Evolutionary conservation across 2,888 invertebrate species (phyloP).

Genomic region (Orthosia incerta): DNA sequence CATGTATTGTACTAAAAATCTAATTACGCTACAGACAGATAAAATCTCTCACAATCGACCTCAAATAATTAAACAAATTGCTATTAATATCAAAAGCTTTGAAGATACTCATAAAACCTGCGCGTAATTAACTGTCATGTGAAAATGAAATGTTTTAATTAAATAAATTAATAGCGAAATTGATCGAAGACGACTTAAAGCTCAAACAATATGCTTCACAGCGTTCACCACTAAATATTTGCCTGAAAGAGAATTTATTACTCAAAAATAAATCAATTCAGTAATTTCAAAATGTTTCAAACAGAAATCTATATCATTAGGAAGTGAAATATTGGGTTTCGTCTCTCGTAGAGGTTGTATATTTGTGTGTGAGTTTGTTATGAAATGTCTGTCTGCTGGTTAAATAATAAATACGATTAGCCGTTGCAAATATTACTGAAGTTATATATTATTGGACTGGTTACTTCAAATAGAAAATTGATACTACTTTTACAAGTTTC

Average conservation of each 20-base stretch:
- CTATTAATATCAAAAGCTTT: slow-evolving; percentile 26
- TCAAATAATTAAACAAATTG: slow-evolving; percentile 35
- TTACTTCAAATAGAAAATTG: not conserved
- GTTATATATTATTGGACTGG: not conserved
- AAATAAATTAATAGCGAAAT: slow-evolving; percentile 43
- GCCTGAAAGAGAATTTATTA: slow-evolving; percentile 54
- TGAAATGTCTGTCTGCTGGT: slow-evolving; percentile 18
- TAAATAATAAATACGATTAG: slow-evolving; percentile 18
- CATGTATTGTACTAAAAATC: not conserved
- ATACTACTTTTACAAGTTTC: not conserved
- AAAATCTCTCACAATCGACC: slow-evolving; percentile 17
- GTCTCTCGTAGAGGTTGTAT: slow-evolving; percentile 45
- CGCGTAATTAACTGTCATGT: slow-evolving; percentile 54
- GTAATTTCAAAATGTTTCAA: slow-evolving; percentile 53
- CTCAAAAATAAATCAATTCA: slow-evolving; percentile 58
- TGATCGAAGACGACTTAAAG: slow-evolving; percentile 42
- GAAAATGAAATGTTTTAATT: slow-evolving; percentile 51
- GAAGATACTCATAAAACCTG: slow-evolving; percentile 37
- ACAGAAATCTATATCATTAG: slow-evolving; percentile 57
- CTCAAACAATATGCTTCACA: slow-evolving; percentile 52
- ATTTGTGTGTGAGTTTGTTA: slow-evolving; percentile 37
- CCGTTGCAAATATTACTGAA: not conserved
- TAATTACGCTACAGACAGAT: slow-evolving; percentile 4
- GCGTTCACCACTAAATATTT: slow-evolving; percentile 62
- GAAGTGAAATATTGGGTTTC: slow-evolving; percentile 58